Conservation (phyloP, 2,113 vertebrate genomes). For the Pelusios castaneus region DNA sequence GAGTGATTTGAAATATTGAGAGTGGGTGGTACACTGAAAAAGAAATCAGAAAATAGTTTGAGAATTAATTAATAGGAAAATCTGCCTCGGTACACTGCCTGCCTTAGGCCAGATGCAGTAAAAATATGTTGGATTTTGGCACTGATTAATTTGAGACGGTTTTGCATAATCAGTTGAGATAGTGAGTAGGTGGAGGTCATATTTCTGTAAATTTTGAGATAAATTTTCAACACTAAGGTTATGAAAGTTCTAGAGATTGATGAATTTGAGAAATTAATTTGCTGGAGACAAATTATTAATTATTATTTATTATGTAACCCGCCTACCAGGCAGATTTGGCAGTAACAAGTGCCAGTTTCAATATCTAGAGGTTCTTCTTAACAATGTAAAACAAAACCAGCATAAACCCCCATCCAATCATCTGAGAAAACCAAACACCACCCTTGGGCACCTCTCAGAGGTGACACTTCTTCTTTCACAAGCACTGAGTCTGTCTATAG, state of each 20-base stretch:
- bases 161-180: not conserved
- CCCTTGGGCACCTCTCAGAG: not conserved
- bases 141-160: not conserved
- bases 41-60: not conserved
- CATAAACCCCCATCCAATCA: not conserved
- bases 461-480: too few species aligned
- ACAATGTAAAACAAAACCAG: not conserved
- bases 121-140: not conserved
- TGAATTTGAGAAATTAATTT: not conserved
- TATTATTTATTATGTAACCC: not conserved
- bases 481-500: not conserved
- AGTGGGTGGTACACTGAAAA: not conserved
- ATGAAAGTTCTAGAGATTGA: not conserved
- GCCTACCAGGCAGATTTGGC: not conserved
- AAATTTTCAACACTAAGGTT: not conserved
- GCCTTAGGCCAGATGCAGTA: not conserved
- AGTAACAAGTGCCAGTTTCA: not conserved
- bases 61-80: not conserved
- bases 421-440: not conserved
- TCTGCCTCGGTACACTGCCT: not conserved
- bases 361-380: not conserved
- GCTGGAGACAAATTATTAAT: not conserved
- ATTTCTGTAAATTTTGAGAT: not conserved
- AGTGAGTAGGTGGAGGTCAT: not conserved
- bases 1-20: not conserved